Base-by-base conservation (phyloP, 2,797 vertebrate species). In the Spinus olivaceus region DNA sequence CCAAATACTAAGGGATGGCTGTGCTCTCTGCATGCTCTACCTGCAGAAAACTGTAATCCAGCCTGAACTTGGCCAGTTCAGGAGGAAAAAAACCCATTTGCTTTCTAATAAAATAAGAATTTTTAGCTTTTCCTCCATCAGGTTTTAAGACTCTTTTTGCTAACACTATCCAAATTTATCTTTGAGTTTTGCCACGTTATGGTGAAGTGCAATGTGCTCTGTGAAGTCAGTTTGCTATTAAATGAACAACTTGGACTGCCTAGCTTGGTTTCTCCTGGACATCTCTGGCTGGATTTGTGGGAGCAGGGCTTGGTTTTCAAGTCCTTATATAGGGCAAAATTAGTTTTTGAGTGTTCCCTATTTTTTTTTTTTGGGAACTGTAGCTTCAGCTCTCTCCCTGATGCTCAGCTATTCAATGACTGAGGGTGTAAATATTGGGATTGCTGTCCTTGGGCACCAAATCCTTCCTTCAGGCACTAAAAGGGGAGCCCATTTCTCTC, bases 141-240 rank as follows among this genome's bases (percentile, higher is more conserved):
- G 13, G 2, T 41, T 69, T 83, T 49, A 35, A 27, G 18, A 16
- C 37, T 28, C 1, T 28, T 6, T 10, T 8, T 59, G 20, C 39
- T 47, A 6, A 18, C 0, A 0, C 6, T 24, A 25, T 51, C 30
- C 5, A 5, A 0, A 53, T 72, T 30, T 19, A 8, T 19, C 9
- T 56, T 22, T 37, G 74, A 23, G 6, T 66, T 84, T 50, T 72
- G 14, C 41, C 20, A 3, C 41, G 2, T 57, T 46, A 3, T 21
- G 8, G 16, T 47, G 41, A 73, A 77, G 15, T 27, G 30, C 24
- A 63, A n/a, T 0, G 2, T 37, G n/a, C 14, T 46, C 32, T 65
- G 37, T 24, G 42, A 37, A 64, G 35, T 65, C 35, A 42, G 3
- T 71, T 72, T 91, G 33, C 37, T 85, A 6, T 37, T 67, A 57